phyloP scores from a whole-genome alignment of 2,113 vertebrate species.

The Saiga tatarica region DNA sequence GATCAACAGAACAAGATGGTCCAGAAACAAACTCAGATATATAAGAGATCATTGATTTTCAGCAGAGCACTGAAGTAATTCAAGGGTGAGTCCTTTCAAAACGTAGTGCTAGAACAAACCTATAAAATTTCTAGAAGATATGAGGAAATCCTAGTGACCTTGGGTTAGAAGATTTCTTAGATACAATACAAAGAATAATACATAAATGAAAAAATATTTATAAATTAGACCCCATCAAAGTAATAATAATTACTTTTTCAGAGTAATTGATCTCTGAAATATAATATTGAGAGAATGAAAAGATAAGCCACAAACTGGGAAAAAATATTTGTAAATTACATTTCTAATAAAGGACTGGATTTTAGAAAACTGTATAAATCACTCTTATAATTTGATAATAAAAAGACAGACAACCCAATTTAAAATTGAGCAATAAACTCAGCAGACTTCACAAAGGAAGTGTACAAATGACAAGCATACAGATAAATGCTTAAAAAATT shows the following conservation, averaged over 20 bases:
- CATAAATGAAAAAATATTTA: neutral
- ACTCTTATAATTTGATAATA: neutral
- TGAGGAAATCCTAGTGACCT: neutral
- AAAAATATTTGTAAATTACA: neutral
- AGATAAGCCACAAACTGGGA: neutral
- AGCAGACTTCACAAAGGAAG: neutral
- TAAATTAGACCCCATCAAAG: neutral
- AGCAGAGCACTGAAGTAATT: neutral
- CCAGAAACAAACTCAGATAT: neutral
- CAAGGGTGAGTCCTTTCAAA: neutral
- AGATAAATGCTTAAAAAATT: neutral
- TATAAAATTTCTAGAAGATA: neutral
- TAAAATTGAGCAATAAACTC: neutral
- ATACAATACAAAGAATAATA: neutral
- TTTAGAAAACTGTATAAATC: neutral
- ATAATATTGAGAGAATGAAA: neutral
- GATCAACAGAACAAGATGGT: neutral
- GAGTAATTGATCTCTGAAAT: neutral
- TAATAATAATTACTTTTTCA: neutral
- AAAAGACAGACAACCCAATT: neutral
- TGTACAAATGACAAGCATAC: neutral
- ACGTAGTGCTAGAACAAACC: neutral
- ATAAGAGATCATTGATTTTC: neutral
- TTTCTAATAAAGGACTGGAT: neutral
- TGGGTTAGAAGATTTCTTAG: neutral